Evolutionary conservation across 2,113 vertebrate species (phyloP).

Genomic region (Mesocricetus auratus): DNA sequence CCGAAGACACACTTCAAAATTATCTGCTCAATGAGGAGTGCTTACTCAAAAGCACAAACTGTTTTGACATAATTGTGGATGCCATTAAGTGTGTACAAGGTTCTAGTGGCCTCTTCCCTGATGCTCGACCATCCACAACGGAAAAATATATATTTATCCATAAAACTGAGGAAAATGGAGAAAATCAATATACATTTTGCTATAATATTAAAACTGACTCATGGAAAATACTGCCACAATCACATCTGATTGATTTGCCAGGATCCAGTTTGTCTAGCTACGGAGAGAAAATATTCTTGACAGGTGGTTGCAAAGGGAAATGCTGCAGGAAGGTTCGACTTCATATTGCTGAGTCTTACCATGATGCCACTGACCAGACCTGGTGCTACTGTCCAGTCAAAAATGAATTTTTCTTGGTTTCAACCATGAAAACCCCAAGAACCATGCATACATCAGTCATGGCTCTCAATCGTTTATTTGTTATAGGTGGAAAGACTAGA

Average conservation of each 20-base stretch:
- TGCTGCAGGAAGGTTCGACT: slow-evolving; percentile 94
- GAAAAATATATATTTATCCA: slow-evolving; percentile 98
- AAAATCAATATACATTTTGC: slow-evolving; percentile 93
- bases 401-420: slow-evolving; percentile 89
- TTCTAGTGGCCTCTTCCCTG: slow-evolving; percentile 91
- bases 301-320: slow-evolving; percentile 94
- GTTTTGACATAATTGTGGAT: slow-evolving; percentile 87
- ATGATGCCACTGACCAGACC: slow-evolving; percentile 94
- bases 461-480: slow-evolving; percentile 92
- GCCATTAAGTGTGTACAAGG: slow-evolving; percentile 88
- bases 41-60: slow-evolving; percentile 87
- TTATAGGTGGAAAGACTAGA: slow-evolving; percentile 95
- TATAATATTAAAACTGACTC: slow-evolving; percentile 93
- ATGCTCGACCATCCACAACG: slow-evolving; percentile 94
- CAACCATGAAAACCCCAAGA: slow-evolving; percentile 93
- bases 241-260: slow-evolving; percentile 91
- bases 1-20: slow-evolving; percentile 88
- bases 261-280: slow-evolving; percentile 95
- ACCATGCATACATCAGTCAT: slow-evolving; percentile 96
- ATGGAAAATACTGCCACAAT: slow-evolving; percentile 93
- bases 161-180: slow-evolving; percentile 95
- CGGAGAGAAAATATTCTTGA: slow-evolving; percentile 97
- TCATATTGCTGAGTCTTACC: slow-evolving; percentile 93
- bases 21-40: slow-evolving; percentile 87
- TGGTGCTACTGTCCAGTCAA: slow-evolving; percentile 97